Percentiles rank a stretch among this genome's conserved stretches.
phyloP scores from a whole-genome alignment of 2,113 vertebrate genomes.

The Motacilla alba region DNA sequence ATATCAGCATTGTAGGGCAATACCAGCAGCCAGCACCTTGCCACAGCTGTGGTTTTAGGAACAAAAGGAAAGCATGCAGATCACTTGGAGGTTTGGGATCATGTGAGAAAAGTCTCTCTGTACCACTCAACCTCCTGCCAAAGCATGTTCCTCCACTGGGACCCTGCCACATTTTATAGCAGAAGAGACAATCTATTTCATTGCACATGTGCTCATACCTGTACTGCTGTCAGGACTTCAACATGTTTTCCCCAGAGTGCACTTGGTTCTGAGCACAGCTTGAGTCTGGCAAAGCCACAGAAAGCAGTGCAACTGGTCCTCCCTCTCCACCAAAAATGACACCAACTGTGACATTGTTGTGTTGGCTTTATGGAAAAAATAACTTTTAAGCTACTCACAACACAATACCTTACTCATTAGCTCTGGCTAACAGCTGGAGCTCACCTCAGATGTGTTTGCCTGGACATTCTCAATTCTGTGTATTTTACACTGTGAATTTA shows the following conservation, averaged over 20 bases:
- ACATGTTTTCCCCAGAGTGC: background rate
- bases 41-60: background rate
- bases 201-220: background rate
- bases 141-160: background rate
- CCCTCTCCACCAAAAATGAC: background rate
- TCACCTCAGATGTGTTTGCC: background rate
- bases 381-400: background rate
- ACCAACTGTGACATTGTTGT: background rate
- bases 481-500: background rate
- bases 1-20: accelerated
- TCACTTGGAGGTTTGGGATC: background rate
- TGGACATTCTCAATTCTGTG: background rate
- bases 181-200: background rate
- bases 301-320: background rate
- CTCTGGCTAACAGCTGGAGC: background rate
- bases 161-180: background rate
- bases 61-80: background rate
- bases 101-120: background rate
- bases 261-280: background rate
- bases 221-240: background rate
- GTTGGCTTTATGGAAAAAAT: background rate
- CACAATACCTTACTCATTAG: background rate
- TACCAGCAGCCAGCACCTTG: background rate
- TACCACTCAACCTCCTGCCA: background rate
- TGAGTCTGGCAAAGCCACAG: background rate